Evolutionary conservation across 2,888 invertebrate genomes (phyloP).

Genomic region (Drosophila ezoana): DNA sequence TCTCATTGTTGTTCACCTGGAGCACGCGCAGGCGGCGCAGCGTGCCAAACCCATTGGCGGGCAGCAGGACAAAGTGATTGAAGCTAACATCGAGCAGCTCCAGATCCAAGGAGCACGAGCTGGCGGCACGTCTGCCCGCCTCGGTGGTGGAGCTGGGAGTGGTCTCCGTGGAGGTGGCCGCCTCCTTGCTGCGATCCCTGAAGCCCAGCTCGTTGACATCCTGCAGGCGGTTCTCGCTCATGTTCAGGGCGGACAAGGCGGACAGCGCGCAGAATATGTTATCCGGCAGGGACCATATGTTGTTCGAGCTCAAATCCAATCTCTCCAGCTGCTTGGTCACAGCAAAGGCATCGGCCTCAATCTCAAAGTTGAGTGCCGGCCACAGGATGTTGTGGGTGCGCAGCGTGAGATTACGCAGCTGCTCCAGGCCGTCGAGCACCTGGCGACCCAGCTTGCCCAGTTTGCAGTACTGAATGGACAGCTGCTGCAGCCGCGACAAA

Average conservation of each 20-base stretch:
- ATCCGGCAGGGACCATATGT: constrained; percentile 95
- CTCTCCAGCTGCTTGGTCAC: constrained; percentile 92
- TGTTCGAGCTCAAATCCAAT: constrained; percentile 94
- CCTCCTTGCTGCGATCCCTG: constrained; percentile 87
- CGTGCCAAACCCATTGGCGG: constrained; percentile 92
- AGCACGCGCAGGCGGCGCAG: constrained; percentile 91
- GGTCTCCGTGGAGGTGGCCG: constrained; percentile 59
- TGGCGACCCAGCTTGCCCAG: constrained; percentile 92
- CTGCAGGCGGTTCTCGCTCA: constrained; percentile 94
- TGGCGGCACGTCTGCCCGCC: constrained; percentile 38
- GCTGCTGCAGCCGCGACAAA: constrained; percentile 91
- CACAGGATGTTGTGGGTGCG: constrained; percentile 93
- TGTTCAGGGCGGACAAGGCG: constrained; percentile 92
- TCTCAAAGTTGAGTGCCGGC: constrained; percentile 93
- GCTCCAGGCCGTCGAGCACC: constrained; percentile 91
- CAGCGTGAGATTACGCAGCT: constrained; percentile 93
- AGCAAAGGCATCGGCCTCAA: constrained; percentile 91
- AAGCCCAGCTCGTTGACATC: constrained; percentile 95
- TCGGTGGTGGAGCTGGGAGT: constrained; percentile 50
- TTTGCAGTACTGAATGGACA: constrained; percentile 94
- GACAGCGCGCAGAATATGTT: constrained; percentile 93
- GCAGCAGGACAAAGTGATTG: constrained; percentile 93
- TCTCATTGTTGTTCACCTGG: constrained; percentile 94
- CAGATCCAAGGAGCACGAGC: constrained; percentile 91
- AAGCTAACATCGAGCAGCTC: constrained; percentile 93